These are phyloP conservation scores for Catajapyx aquilonaris DNA, from an alignment of 1,140 invertebrate species.

Conservation along the genomic window DNA sequence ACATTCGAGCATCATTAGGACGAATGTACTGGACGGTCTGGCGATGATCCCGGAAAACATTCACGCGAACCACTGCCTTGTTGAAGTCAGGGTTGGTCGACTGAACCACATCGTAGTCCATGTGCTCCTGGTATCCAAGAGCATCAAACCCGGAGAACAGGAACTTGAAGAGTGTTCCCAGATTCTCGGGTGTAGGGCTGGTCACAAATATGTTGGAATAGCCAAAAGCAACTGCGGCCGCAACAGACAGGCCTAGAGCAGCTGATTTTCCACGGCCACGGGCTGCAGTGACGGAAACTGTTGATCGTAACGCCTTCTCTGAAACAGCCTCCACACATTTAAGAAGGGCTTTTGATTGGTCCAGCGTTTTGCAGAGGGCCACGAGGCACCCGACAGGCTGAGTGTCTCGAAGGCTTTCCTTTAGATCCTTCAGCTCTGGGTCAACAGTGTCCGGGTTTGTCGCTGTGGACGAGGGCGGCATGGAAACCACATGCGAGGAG, in stretches of 20 bases:
- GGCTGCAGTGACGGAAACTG: conserved; percentile 85
- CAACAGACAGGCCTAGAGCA: conserved; percentile 82
- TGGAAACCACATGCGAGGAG: conserved; percentile 64
- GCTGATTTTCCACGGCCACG: conserved; percentile 97
- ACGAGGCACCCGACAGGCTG: conserved; percentile 80
- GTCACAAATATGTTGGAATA: conserved; percentile 98
- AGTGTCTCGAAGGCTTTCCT: conserved; percentile 60
- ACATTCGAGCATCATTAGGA: conserved; percentile 67
- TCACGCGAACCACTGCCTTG: conserved; percentile 85
- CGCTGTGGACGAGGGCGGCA: conserved; percentile 37
- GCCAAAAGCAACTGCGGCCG: conserved; percentile 60
- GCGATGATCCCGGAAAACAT: conserved; percentile 75
- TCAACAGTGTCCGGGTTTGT: conserved; percentile 21
- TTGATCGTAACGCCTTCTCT: conserved; percentile 74
- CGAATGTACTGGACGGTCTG: conserved; percentile 97
- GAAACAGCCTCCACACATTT: conserved; percentile 90
- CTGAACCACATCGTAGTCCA: conserved; percentile 88
- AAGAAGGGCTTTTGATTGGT: conserved; percentile 77
- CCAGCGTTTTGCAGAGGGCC: conserved; percentile 76
- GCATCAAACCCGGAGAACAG: conserved; percentile 78
- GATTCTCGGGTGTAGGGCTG: conserved; percentile 93
- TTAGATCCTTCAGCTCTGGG: conserved; percentile 41
- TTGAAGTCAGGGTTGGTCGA: conserved; percentile 93
- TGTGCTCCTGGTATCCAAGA: conserved; percentile 86
- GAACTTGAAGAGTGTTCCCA: conserved; percentile 96